Evolutionary conservation across 35 echinoderm and acorn worm species (phyloP), one percentile per base, ranked within the genome.

Genomic region (Ophiothrix spiculata): DNA sequence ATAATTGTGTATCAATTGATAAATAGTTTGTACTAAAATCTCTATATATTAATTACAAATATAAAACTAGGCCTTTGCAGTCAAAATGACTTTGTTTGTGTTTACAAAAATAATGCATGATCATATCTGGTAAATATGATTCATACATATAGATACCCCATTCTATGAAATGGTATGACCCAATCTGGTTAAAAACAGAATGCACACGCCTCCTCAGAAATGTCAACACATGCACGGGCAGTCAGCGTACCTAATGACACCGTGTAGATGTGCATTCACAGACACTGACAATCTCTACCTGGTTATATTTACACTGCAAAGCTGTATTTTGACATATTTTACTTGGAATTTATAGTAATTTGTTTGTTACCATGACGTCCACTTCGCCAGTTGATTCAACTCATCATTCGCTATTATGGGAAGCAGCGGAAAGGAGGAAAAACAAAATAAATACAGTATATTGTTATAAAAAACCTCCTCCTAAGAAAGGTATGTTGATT

Each of bases 401-500:
- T 69, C 60, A 69, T n/a, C 60, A 69, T 69, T 69, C 60, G 25
- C 25, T 69, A 69, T 69, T 69, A n/a, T 69, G 60, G 60, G 60
- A 69, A n/a, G 60, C 60, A 28, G 60, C 60, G 1, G 60, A 69
- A n/a, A 69, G 60, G 29, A 69, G 60, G 25, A 69, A 69, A 69
- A 69, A 69, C 23, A 69, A 28, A 28, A 69, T 69, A 69, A 69
- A 69, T 69, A 69, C 60, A 15, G 60, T 69, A 25, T 69, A 69
- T 69, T 25, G 16, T 4, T 69, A 69, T 25, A 69, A 69, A 69
- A 15, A 15, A 69, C 60, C 60, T 15, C 60, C 60, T 12, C 60
- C 60, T 12, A 69, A 69, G 60, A 69, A 69, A 69, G 60, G 60
- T 69, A 69, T 69, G 60, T 69, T n/a, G n/a, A n/a, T 69, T 69